Percentiles rank a stretch among this genome's conserved stretches.
Conservation (phyloP, 2,888 invertebrate genomes). For the Halictus quadricinctus region DNA sequence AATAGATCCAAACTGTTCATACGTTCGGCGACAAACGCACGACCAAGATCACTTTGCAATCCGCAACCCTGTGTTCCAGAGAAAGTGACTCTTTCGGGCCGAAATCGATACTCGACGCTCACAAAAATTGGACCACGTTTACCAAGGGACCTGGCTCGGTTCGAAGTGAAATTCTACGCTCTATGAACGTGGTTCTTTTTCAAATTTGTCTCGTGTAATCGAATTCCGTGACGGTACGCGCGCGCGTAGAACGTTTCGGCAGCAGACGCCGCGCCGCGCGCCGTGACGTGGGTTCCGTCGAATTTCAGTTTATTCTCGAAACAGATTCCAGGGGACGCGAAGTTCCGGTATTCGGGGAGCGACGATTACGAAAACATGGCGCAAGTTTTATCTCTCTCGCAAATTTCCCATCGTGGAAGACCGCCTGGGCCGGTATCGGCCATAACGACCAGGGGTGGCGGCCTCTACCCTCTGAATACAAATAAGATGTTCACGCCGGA, state of each 20-base stretch:
- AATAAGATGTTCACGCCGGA: constrained; percentile 63
- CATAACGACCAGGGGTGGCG: constrained; percentile 47
- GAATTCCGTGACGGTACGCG: not conserved
- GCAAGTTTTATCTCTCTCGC: constrained; percentile 67
- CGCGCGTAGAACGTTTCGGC: not conserved
- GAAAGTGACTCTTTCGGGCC: not conserved
- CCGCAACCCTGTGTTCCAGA: not conserved
- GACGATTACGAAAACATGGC: constrained; percentile 69
- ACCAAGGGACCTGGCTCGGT: not conserved
- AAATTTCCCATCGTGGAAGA: constrained; percentile 59
- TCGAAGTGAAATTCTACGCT: not conserved
- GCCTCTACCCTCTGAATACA: constrained; percentile 65
- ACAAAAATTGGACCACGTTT: not conserved
- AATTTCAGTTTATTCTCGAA: constrained; percentile 40
- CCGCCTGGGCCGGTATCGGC: constrained; percentile 35
- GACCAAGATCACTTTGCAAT: not conserved
- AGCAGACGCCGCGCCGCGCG: no score
- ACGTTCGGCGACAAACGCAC: not conserved
- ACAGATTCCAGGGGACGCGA: constrained; percentile 34
- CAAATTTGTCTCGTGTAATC: not conserved
- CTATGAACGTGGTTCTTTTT: not conserved
- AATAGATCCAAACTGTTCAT: not conserved
- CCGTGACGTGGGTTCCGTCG: constrained; percentile 1
- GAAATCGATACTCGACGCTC: not conserved
- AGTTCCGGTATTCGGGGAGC: constrained; percentile 34